phyloP scores from a whole-genome alignment of 2,797 vertebrate species.

The Buphagus erythrorhynchus region DNA sequence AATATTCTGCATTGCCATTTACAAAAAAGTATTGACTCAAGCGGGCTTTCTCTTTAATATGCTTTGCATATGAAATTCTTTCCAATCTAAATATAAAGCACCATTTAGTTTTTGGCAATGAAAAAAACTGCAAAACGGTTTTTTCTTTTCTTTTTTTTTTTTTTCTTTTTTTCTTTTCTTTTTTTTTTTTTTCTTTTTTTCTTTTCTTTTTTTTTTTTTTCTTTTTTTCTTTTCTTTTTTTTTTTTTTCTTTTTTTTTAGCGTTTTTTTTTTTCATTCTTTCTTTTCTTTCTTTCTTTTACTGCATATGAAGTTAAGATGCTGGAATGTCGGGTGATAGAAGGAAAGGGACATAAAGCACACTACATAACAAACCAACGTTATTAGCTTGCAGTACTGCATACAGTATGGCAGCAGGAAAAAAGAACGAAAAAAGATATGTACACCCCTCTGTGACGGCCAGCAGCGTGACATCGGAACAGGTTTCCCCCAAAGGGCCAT shows the following conservation, averaged over 20 bases:
- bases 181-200: slow-evolving; percentile 80
- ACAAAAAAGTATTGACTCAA: slow-evolving; percentile 99
- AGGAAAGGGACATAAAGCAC: slow-evolving; percentile 94
- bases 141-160: slow-evolving; percentile 75
- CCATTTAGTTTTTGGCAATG: slow-evolving; percentile 99
- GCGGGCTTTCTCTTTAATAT: slow-evolving; percentile 98
- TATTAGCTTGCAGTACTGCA: slow-evolving; percentile 98
- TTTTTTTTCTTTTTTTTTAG: too few relatives aligned
- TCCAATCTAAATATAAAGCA: slow-evolving; percentile 99
- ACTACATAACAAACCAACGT: slow-evolving; percentile 98
- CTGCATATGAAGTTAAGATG: slow-evolving; percentile 97
- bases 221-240: background rate
- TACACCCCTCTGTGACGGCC: slow-evolving; percentile 96
- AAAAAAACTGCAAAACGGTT: slow-evolving; percentile 97
- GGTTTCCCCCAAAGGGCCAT: slow-evolving; percentile 87
- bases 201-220: background rate
- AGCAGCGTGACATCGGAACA: slow-evolving; percentile 87
- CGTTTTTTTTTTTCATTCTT: background rate
- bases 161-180: slow-evolving; percentile 49
- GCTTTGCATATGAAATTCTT: slow-evolving; percentile 99
- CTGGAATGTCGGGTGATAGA: slow-evolving; percentile 97
- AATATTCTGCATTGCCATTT: slow-evolving; percentile 99
- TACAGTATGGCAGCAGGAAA: slow-evolving; percentile 97
- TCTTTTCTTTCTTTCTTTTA: slow-evolving; percentile 58
- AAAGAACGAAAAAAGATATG: slow-evolving; percentile 92